These are phyloP conservation scores for Sarcophaga peregrina DNA, from an alignment of 1,140 invertebrate genomes.

Conservation along the genomic window DNA sequence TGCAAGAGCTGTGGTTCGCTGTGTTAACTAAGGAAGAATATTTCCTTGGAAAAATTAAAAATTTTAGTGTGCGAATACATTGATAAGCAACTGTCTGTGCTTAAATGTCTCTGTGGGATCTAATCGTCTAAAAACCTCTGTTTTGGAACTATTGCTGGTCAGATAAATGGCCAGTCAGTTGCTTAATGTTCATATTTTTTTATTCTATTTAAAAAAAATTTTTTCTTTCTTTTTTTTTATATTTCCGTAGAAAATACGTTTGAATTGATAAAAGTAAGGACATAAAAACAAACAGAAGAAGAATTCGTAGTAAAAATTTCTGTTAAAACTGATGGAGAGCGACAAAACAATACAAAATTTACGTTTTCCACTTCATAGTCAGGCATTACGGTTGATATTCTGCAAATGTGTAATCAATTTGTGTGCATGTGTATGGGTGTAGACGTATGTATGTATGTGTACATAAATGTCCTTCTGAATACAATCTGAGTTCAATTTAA, in stretches of 20 bases:
- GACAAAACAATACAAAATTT: not conserved
- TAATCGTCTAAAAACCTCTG: slow-evolving; percentile 10
- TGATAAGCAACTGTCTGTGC: not conserved
- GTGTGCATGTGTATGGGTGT: not conserved
- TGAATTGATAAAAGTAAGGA: too few relatives aligned
- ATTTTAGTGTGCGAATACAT: too few relatives aligned
- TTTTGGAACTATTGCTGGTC: not conserved
- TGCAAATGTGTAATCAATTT: slow-evolving; percentile 22
- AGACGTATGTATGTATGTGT: not conserved
- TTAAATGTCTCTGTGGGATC: slow-evolving; percentile 9
- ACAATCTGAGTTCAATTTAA: not conserved
- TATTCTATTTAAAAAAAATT: not conserved
- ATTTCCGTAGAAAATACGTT: too few relatives aligned
- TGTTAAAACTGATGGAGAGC: not conserved
- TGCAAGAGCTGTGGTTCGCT: too few relatives aligned
- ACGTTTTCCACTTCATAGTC: not conserved
- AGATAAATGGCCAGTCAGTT: slow-evolving; percentile 13
- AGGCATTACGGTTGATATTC: too few relatives aligned
- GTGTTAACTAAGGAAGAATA: too few relatives aligned
- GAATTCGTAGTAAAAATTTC: not conserved
- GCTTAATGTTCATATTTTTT: not conserved
- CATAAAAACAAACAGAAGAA: not conserved
- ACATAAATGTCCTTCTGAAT: not conserved
- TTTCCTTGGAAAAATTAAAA: too few relatives aligned
- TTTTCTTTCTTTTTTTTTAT: too few relatives aligned